Evolutionary conservation across 1,140 invertebrate species (phyloP), one percentile per base, ranked within the genome.

Genomic region (Diorhabda carinulata): DNA sequence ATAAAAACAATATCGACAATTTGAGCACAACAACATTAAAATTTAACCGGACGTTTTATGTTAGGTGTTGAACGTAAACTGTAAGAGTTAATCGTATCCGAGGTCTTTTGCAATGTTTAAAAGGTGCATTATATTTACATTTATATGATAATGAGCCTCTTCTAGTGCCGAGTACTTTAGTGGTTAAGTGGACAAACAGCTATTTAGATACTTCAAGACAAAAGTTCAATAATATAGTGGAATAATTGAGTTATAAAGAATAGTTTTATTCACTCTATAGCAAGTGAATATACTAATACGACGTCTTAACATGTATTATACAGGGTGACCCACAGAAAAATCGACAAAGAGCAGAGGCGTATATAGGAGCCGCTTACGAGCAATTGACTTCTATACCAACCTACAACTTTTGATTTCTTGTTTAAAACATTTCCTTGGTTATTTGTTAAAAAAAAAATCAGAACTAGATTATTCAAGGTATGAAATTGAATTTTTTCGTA

Each of bases 181-280:
- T 72, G 67, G 0, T 72, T 72, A 72, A 72, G 70, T 72, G 70
- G 67, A 72, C 64, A 66, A 72, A 72, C 70, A 62, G 69, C 65
- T 45, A 73, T 68, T 61, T 45, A 57, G 65, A 25, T 43, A 61
- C 43, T 62, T 9, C 52, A 69, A 60, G 66, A 70, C 62, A 62
- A 70, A 70, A 73, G 68, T 70, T 68, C 66, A 66, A 57, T 67
- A 66, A 68, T 70, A 67, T 68, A 25, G 58, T 42, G 43, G 57
- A 61, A 68, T 71, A 72, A 69, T 72, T 72, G 66, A 72, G 70
- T 56, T 58, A 66, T 72, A 69, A 72, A 72, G 41, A 47, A 9
- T 42, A 71, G 25, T 4, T 52, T 60, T 57, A 25, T 25, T 25
- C 25, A 25, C 25, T 25, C 25, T 25, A 25, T 25, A 25, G 25